Evolutionary conservation across 92 coral and sea anemone genomes (phyloP).

Genomic region (Siderastrea radians): DNA sequence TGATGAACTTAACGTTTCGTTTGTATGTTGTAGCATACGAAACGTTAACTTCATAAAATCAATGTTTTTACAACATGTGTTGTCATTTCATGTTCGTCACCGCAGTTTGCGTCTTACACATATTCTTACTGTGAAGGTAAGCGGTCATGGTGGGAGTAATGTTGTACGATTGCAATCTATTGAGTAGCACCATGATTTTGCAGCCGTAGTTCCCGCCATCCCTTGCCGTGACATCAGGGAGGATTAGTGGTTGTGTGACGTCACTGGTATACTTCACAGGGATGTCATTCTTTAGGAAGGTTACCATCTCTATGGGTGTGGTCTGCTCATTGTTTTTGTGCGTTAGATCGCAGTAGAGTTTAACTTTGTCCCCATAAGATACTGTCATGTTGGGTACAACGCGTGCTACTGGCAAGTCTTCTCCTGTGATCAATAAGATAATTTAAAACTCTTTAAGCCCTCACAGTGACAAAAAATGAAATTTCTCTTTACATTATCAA

Average conservation of each 20-base stretch:
- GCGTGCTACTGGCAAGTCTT: conserved; percentile 57
- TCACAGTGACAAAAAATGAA: neutral
- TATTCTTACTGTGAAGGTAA: conserved; percentile 22
- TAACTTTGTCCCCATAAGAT: conserved; percentile 47
- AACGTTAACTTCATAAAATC: too few relatives aligned
- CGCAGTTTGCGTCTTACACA: neutral
- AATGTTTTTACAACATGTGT: too few relatives aligned
- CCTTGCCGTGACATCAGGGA: neutral
- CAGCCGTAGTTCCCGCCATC: conserved; percentile 33
- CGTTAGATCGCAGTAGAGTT: conserved; percentile 55
- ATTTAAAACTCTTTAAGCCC: neutral
- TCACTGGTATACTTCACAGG: conserved; percentile 10
- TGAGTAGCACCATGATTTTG: neutral
- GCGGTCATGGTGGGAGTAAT: conserved; percentile 18
- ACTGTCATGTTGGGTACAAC: conserved; percentile 52
- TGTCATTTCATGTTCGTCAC: too few relatives aligned
- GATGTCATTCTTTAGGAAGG: neutral
- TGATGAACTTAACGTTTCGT: too few relatives aligned
- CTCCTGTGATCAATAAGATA: conserved; percentile 25
- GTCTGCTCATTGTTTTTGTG: conserved; percentile 31
- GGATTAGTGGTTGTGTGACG: conserved; percentile 11
- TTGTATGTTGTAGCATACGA: too few relatives aligned
- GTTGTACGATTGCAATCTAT: neutral
- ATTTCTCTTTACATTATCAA: too few relatives aligned
- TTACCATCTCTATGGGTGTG: conserved; percentile 13